A percentile compares a stretch with the other conserved stretches of the same genome.
Conservation (phyloP, 2,888 invertebrate species). For the Tipula unca region DNA sequence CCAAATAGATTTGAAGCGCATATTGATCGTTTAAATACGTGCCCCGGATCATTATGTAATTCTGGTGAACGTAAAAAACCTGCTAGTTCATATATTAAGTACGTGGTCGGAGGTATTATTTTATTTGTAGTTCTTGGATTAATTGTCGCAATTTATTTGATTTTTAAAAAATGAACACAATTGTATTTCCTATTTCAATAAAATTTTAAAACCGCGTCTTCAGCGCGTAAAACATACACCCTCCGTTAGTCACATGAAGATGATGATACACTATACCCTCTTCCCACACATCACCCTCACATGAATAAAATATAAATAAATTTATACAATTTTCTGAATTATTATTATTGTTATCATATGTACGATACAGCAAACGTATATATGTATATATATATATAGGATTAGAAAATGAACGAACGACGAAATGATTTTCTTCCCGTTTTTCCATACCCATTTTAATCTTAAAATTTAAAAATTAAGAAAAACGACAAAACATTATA, state of each 20-base stretch:
- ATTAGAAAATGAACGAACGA: not conserved
- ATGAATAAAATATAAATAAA: too few species aligned
- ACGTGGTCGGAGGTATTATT: too few species aligned
- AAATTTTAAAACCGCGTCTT: too few species aligned
- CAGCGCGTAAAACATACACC: too few species aligned
- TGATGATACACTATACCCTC: not conserved
- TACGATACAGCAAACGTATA: not conserved
- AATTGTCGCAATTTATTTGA: too few species aligned
- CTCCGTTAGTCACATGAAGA: not conserved
- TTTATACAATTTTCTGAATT: not conserved
- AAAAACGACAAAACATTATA: not conserved
- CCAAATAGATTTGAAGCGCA: not conserved
- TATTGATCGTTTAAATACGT: not conserved
- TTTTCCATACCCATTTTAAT: not conserved
- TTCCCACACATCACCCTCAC: not conserved
- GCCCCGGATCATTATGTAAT: not conserved
- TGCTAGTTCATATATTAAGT: not conserved
- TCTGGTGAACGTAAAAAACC: not conserved
- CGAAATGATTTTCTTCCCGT: not conserved
- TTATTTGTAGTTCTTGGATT: too few species aligned
- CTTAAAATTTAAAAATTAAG: not conserved
- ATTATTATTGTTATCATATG: not conserved
- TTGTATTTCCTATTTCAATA: too few species aligned
- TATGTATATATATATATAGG: too few species aligned
- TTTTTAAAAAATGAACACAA: too few species aligned